phyloP scores from a whole-genome alignment of 2,113 vertebrate genomes.

The Mormyrus lacerda region DNA sequence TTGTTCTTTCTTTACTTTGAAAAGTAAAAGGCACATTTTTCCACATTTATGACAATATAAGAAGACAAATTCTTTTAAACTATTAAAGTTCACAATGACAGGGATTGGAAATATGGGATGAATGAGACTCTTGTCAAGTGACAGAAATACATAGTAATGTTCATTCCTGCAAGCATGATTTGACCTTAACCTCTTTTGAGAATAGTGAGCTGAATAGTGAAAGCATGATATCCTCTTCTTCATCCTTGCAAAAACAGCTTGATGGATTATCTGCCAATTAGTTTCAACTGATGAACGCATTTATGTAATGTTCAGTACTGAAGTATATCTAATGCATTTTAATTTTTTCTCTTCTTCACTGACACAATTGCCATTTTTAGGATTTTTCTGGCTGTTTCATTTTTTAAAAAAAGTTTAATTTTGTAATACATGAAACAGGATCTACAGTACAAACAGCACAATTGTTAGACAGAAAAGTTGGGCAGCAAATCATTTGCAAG shows the following conservation, averaged over 20 bases:
- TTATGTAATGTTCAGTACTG: constrained; percentile 58
- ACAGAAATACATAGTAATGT: constrained; percentile 62
- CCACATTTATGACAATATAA: constrained; percentile 4
- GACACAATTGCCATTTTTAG: constrained; percentile 62
- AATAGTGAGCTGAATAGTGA: constrained; percentile 36
- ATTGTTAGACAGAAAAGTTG: constrained; percentile 47
- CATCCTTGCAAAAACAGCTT: constrained; percentile 51
- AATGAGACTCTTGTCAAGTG: constrained; percentile 59
- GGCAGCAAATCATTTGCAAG: constrained; percentile 67
- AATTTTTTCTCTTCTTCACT: constrained; percentile 50
- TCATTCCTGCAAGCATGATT: constrained; percentile 52
- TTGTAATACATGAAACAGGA: constrained; percentile 63
- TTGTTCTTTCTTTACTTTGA: background rate
- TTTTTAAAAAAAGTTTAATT: constrained; percentile 72
- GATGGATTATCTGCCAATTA: constrained; percentile 74
- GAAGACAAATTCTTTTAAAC: constrained; percentile 44
- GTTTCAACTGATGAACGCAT: constrained; percentile 65
- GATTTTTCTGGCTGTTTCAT: constrained; percentile 59
- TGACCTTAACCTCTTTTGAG: constrained; percentile 55
- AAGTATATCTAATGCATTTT: constrained; percentile 61
- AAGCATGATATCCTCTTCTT: constrained; percentile 52
- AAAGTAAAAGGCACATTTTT: background rate
- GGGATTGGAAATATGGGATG: constrained; percentile 30
- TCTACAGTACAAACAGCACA: constrained; percentile 57
- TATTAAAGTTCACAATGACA: constrained; percentile 55